phyloP scores from a whole-genome alignment of 2,888 invertebrate species.

The Cheilosia impressa region DNA sequence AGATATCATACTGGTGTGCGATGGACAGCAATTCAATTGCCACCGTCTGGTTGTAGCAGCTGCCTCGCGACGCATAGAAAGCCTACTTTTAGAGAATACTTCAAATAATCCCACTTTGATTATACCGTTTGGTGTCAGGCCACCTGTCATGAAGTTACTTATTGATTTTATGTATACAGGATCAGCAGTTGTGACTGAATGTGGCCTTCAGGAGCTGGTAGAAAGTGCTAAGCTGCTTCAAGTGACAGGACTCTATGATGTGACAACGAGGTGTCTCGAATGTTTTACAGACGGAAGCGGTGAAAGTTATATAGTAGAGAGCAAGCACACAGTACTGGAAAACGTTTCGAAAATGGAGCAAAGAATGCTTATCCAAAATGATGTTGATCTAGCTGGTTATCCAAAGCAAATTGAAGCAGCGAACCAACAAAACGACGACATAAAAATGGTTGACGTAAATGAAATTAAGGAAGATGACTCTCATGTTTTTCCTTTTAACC shows the following conservation, averaged over 20 bases:
- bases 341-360: background rate
- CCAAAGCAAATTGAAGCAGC: background rate
- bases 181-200: constrained; percentile 91
- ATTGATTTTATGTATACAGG: constrained; percentile 94
- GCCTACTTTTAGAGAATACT: constrained; percentile 84
- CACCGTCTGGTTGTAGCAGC: constrained; percentile 92
- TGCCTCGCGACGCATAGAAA: constrained; percentile 89
- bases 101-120: constrained; percentile 91
- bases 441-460: constrained; percentile 18
- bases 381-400: too few species aligned
- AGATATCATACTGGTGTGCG: constrained; percentile 93
- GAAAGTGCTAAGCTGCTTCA: constrained; percentile 91
- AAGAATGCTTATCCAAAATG: too few species aligned
- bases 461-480: constrained; percentile 48
- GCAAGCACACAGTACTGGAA: background rate
- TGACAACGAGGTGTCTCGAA: constrained; percentile 57
- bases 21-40: constrained; percentile 89
- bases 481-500: background rate
- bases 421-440: background rate
- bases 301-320: background rate
- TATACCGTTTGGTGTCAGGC: constrained; percentile 90
- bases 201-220: constrained; percentile 89
- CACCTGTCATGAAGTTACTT: constrained; percentile 91
- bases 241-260: constrained; percentile 86
- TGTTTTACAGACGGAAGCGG: background rate